Evolutionary conservation across 64 coral and sea anemone species (phyloP).

Genomic region (Montipora capricornis): DNA sequence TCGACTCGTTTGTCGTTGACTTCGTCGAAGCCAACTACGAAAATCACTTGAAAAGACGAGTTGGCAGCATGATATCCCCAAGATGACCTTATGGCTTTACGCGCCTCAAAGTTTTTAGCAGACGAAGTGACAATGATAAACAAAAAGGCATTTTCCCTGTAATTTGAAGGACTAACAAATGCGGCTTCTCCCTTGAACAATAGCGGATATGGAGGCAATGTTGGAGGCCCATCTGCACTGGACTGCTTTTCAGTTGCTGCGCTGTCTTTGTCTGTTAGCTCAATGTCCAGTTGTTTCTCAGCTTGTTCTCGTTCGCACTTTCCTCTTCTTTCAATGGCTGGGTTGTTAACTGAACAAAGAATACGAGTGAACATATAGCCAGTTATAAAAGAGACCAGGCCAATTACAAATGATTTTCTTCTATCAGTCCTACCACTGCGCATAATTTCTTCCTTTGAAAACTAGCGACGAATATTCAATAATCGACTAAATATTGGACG

Average conservation of each 20-base stretch:
- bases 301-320: background rate
- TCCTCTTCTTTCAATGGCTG: background rate
- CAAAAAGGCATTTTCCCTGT: conserved; percentile 45
- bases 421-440: background rate
- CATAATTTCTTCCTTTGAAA: background rate
- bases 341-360: background rate
- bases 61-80: conserved; percentile 64
- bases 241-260: no score
- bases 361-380: conserved; percentile 1
- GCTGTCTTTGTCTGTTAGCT: background rate
- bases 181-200: conserved; percentile 15
- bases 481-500: no score
- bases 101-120: conserved; percentile 79
- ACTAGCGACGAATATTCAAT: background rate
- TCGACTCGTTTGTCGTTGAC: conserved; percentile 76
- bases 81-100: conserved; percentile 84
- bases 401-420: background rate
- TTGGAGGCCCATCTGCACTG: background rate
- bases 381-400: background rate
- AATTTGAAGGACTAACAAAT: conserved; percentile 55
- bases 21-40: conserved; percentile 86
- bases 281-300: background rate
- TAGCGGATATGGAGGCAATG: conserved; percentile 68
- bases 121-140: conserved; percentile 79
- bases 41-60: conserved; percentile 55